A percentile compares a stretch with the other conserved stretches of the same genome.
Conservation (phyloP, 2,113 vertebrate genomes). For the Xiphophorus couchianus region DNA sequence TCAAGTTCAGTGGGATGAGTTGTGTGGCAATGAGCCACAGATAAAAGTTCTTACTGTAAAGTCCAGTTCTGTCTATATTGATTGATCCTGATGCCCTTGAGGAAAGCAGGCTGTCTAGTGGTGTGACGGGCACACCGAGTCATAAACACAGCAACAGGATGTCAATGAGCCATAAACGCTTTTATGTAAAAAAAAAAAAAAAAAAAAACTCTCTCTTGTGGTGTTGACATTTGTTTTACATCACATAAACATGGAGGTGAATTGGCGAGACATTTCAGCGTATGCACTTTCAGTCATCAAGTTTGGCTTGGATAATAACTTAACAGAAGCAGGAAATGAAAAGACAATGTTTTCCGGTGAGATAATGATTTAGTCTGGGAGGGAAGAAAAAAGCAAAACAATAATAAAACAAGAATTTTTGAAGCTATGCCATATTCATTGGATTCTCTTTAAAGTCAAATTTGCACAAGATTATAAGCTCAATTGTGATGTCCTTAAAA, state of each 20-base stretch:
- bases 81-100: conserved; percentile 74
- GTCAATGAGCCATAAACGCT: conserved; percentile 78
- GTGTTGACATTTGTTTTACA: conserved; percentile 64
- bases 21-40: conserved; percentile 35
- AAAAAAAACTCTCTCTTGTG: conserved; percentile 44
- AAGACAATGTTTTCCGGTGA: conserved; percentile 4
- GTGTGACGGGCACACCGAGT: conserved; percentile 69
- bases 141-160: conserved; percentile 72
- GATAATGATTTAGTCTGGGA: background rate
- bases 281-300: conserved; percentile 30
- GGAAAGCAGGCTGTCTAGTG: conserved; percentile 64
- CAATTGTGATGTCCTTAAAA: background rate
- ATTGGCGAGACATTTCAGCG: conserved; percentile 40
- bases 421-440: no score
- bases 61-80: conserved; percentile 67
- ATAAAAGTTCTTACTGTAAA: conserved; percentile 58
- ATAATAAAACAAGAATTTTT: background rate
- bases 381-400: background rate
- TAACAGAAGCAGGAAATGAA: background rate
- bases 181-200: conserved; percentile 58
- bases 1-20: conserved; percentile 27
- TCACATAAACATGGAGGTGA: conserved; percentile 61
- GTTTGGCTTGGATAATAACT: conserved; percentile 26
- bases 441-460: background rate
- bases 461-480: background rate